Base-by-base conservation (phyloP, 1,140 invertebrate species). In the Drusus annulatus region DNA sequence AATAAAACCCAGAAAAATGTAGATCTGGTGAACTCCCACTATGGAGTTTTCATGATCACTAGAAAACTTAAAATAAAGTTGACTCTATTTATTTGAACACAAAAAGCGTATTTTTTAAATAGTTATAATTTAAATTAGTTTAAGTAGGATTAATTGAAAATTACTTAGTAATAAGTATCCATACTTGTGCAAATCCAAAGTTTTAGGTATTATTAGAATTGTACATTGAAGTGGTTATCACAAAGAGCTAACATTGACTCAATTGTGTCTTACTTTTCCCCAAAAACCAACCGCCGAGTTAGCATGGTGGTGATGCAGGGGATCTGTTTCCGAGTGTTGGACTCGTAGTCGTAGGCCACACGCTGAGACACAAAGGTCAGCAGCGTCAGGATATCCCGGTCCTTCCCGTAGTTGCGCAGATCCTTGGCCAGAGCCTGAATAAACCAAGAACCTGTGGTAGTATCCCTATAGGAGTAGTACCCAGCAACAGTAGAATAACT, bases 391-490 rank as follows among this genome's bases (percentile, higher is more conserved):
- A 99, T 87, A 86, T 99, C 97, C 81, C 94, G 91, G 17, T 93
- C 92, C 82, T 91, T 91, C n/a, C 92, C 93, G 87, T 94, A 92
- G 52, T 92, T 92, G 36, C 92, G 90, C 3, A 99, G 87, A 84
- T 97, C 95, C 13, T 93, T 88, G 84, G 94, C 95, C 0, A 99
- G 89, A 2, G 97, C 95, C 90, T 99, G 97, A 87, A 99, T 95
- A 85, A 98, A 99, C 98, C 98, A 99, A 0, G 97, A 98, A 13
- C 97, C 96, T 56, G 93, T 91, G 31, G 94, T 95, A 13, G 96
- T 97, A 86, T 99, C 99, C 78, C 98, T 92, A 98, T 98, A 99
- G 0, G 97, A 98, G 88, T 94, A 99, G 88, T 89, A 91, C 94
- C 97, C 97, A 86, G 97, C 95, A 76, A 98, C 95, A 23, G 97